Evolutionary conservation across 2,797 vertebrate species (phyloP).

Genomic region (Argya squamiceps): DNA sequence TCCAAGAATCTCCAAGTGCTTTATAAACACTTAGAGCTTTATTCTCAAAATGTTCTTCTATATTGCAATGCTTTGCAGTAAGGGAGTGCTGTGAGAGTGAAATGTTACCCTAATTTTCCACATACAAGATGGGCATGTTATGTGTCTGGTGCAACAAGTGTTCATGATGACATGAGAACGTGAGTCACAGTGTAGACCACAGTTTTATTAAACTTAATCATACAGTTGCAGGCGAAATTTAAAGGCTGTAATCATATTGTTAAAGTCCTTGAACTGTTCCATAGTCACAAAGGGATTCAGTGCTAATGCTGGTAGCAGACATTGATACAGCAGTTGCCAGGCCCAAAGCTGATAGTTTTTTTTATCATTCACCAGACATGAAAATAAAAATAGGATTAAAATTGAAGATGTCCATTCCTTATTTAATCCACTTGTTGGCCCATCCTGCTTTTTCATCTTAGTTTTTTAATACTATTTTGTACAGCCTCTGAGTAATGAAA

Average conservation of each 20-base stretch:
- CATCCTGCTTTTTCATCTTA: neutral
- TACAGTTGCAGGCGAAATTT: neutral
- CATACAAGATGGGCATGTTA: neutral
- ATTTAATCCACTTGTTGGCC: neutral
- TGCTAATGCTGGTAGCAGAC: neutral
- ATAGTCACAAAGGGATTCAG: neutral
- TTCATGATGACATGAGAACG: neutral
- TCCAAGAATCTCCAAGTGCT: neutral
- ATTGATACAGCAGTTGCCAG: neutral
- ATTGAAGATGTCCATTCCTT: neutral
- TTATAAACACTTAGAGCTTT: neutral
- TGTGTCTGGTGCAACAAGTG: neutral
- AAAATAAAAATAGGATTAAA: neutral
- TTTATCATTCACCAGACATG: neutral
- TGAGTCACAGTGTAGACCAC: neutral
- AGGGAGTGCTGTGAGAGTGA: neutral
- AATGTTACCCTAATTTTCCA: slow-evolving; percentile 9
- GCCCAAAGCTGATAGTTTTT: neutral
- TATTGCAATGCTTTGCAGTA: neutral
- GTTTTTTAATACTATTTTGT: neutral
- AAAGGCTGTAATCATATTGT: neutral
- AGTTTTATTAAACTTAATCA: neutral
- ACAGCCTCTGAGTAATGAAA: neutral
- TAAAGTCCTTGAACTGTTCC: neutral
- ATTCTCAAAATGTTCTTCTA: neutral